These are phyloP conservation scores for Anaspis maculata DNA, from an alignment of 2,888 invertebrate species.

Conservation along the genomic window DNA sequence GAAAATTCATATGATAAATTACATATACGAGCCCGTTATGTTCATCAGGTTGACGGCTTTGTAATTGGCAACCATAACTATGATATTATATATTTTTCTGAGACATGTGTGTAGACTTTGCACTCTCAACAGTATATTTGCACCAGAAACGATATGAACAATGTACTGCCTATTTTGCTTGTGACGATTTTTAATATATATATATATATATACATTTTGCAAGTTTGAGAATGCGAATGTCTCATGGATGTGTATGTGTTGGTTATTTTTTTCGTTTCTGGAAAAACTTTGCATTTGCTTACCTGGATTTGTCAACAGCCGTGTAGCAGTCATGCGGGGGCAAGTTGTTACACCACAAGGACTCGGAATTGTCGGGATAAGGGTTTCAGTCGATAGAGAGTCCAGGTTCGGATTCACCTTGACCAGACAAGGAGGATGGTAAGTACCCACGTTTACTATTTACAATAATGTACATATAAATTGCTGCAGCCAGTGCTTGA, in stretches of 20 bases:
- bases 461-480: too few relatives aligned
- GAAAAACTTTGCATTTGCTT: too few relatives aligned
- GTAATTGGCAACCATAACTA: slow-evolving; percentile 7
- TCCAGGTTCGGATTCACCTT: slow-evolving; percentile 94
- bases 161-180: too few relatives aligned
- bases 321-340: slow-evolving; percentile 97
- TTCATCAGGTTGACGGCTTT: slow-evolving; percentile 2
- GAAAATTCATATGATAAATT: slow-evolving; percentile 1
- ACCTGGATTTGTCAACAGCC: slow-evolving; percentile 55
- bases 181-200: too few relatives aligned
- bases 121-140: slow-evolving; percentile 12
- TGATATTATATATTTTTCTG: too few relatives aligned
- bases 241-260: too few relatives aligned
- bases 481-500: too few relatives aligned
- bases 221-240: slow-evolving; percentile 14
- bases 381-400: slow-evolving; percentile 91
- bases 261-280: too few relatives aligned
- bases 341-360: slow-evolving; percentile 92
- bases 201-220: too few relatives aligned
- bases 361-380: slow-evolving; percentile 92
- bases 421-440: slow-evolving; percentile 90
- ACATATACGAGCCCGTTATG: too few relatives aligned
- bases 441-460: slow-evolving; percentile 44
- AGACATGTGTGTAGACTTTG: too few relatives aligned
- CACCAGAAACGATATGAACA: too few relatives aligned